Evolutionary conservation across 2,888 invertebrate genomes (phyloP).

Genomic region (Agonopterix alstromeriana): DNA sequence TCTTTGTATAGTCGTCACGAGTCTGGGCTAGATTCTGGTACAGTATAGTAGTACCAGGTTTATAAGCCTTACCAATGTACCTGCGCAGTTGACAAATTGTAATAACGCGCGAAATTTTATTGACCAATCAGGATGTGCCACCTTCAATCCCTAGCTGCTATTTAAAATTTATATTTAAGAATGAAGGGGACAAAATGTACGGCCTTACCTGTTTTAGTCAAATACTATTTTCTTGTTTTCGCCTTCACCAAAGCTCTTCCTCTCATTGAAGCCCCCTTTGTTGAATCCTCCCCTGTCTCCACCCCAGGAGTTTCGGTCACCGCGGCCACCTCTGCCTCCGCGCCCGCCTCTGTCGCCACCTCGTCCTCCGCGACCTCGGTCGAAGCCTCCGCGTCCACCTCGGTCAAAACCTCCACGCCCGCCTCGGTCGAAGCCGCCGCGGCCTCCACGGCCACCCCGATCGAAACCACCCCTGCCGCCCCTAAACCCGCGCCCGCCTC

Average conservation of each 20-base stretch:
- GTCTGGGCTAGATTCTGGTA: too few species aligned
- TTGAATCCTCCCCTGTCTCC: conserved; percentile 58
- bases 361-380: conserved; percentile 25
- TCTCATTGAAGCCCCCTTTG: conserved; percentile 76
- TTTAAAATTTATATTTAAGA: too few species aligned
- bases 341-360: conserved; percentile 28
- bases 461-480: conserved; percentile 42
- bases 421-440: conserved; percentile 40
- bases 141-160: too few species aligned
- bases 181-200: background rate
- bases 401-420: conserved; percentile 23
- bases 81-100: too few species aligned
- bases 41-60: too few species aligned
- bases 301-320: conserved; percentile 64
- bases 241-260: conserved; percentile 78
- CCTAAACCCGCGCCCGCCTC: conserved; percentile 31
- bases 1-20: too few species aligned
- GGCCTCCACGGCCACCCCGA: conserved; percentile 34
- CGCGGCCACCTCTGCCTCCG: conserved; percentile 32
- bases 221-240: conserved; percentile 87
- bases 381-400: conserved; percentile 25
- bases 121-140: too few species aligned
- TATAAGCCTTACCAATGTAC: too few species aligned
- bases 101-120: too few species aligned
- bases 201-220: conserved; percentile 63